These are phyloP conservation scores for Diglossa cyanea DNA, from an alignment of 2,797 vertebrate genomes.

Conservation along the genomic window DNA sequence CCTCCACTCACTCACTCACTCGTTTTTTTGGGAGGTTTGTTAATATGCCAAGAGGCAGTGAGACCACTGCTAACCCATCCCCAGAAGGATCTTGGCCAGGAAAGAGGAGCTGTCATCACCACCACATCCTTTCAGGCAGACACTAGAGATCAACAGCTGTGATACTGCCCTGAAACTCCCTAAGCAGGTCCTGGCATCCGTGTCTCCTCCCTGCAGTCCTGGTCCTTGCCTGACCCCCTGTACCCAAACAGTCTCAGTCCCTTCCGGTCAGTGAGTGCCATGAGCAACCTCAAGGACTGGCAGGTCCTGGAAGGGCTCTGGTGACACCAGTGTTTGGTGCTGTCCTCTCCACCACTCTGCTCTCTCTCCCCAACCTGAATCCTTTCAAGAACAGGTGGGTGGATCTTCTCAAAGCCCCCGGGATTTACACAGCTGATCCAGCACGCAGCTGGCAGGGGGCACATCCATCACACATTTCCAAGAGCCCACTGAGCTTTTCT, in stretches of 20 bases:
- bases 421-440: not conserved
- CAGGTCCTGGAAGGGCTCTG: not conserved
- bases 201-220: not conserved
- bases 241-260: fast-evolving
- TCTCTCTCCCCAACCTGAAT: not conserved
- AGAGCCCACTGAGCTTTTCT: not conserved
- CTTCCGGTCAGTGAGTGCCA: not conserved
- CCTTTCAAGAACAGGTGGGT: not conserved
- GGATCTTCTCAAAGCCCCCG: not conserved
- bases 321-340: not conserved
- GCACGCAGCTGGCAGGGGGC: not conserved
- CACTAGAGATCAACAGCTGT: not conserved
- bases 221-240: not conserved
- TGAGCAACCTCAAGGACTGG: not conserved
- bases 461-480: not conserved
- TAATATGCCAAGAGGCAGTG: not conserved
- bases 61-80: not conserved
- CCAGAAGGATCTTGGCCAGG: not conserved
- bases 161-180: not conserved
- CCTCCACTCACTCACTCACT: not conserved
- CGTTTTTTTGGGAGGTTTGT: not conserved
- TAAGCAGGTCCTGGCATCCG: not conserved
- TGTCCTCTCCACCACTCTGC: not conserved
- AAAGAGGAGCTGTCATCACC: not conserved
- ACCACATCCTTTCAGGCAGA: not conserved